Evolutionary conservation across 2,113 vertebrate genomes (phyloP), one percentile per base, ranked within the genome.

Genomic region (Dipodomys ordii): DNA sequence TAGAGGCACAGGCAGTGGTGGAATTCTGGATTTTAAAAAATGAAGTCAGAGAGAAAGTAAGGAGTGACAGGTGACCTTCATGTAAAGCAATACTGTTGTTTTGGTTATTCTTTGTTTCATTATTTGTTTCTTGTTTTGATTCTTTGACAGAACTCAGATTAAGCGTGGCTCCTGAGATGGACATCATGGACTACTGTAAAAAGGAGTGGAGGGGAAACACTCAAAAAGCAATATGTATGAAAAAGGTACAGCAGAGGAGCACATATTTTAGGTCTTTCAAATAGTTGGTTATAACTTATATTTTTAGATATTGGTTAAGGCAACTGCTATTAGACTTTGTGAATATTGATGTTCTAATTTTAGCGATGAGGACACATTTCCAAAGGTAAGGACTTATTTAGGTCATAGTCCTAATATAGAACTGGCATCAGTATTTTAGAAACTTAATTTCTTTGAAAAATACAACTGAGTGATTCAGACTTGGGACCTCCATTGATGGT

Each of bases 161-260:
- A 65, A 99, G 99, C 85, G 95, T 99, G 96, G 98, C 98, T 44
- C 98, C 98, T 6, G 98, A 98, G 87, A 96, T 99, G 97, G 99
- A 99, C 32, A 98, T 99, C 83, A 97, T 99, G 98, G 98, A 98
- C 27, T 99, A 99, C 94, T 99, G 99, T 93, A 98, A 98, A 95
- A 98, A 97, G 80, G 99, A 99, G 96, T 99, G 99, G 99, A 99
- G 98, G 97, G 99, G 99, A 96, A 98, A 99, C 79, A 99, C 99
- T 4, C 97, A 98, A 90, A 99, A 98, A 97, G 99, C 99, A 83
- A 97, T 98, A 57, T 98, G 98, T 65, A 99, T 99, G 97, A 99
- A 98, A 97, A 99, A 99, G 99, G 99, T 99, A 90, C 3, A n/a
- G 30, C 80, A 25, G 13, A 30, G 19, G 20, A 23, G 8, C 57